Evolutionary conservation across 2,797 vertebrate genomes (phyloP).

Genomic region (Lophotriccus pileatus): DNA sequence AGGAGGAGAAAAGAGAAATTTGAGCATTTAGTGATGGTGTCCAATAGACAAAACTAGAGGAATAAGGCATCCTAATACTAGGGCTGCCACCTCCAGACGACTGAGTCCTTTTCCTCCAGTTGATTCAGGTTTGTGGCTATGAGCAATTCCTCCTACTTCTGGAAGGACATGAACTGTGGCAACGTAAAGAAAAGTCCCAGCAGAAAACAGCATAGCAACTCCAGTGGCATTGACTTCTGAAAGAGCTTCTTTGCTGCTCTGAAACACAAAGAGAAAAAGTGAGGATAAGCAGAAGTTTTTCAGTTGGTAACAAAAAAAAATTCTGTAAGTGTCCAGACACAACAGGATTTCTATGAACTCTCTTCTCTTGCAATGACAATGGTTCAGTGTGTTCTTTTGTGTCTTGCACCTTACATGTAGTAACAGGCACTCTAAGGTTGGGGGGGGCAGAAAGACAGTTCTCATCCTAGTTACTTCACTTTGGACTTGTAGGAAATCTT

Average conservation of each 20-base stretch:
- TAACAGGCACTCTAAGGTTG: background rate
- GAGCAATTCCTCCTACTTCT: constrained; percentile 92
- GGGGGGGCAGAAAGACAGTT: background rate
- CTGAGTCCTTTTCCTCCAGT: constrained; percentile 89
- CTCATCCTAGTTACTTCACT: background rate
- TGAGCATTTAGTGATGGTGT: constrained; percentile 89
- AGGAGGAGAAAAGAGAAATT: constrained; percentile 26
- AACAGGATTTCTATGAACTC: background rate
- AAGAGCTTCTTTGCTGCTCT: constrained; percentile 99
- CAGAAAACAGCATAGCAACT: constrained; percentile 98
- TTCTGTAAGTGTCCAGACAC: background rate
- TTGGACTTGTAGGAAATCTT: background rate
- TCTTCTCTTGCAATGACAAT: background rate
- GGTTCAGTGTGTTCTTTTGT: background rate
- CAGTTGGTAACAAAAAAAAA: background rate
- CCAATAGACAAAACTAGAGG: constrained; percentile 93
- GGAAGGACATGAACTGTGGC: constrained; percentile 98
- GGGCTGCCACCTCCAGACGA: constrained; percentile 90
- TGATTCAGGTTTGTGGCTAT: constrained; percentile 86
- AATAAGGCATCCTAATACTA: constrained; percentile 95
- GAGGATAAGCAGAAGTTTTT: background rate
- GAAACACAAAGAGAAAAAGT: background rate
- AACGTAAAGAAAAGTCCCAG: constrained; percentile 97
- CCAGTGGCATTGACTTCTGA: constrained; percentile 97
- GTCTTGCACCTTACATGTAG: background rate